Evolutionary conservation across 1,140 invertebrate genomes (phyloP), one percentile per base, ranked within the genome.

Genomic region (Pseudomyrmex gracilis): DNA sequence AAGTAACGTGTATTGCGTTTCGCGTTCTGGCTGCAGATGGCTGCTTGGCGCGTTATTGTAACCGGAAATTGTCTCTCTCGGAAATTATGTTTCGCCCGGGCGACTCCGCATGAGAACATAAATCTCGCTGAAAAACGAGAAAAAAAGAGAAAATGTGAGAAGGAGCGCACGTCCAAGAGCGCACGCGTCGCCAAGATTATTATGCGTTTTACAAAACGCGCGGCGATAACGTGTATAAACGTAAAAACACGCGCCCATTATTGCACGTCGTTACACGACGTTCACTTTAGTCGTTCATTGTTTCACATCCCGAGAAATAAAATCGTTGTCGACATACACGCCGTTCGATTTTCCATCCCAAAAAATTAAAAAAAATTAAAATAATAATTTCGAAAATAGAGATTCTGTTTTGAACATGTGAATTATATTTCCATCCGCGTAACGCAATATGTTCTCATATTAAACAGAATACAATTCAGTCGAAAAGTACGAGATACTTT

Each of bases 1-100:
- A 78, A 83, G 53, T 68, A 61, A 78, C 82, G 49, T 58, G 45
- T 78, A 66, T 78, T 83, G 53, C 78, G 17, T 73, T 61, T 68
- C 64, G 76, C 51, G 64, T 47, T 20, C 45, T 34, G 43, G 34
- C 76, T 15, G 53, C 67, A 49, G 76, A 70, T 49, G 51, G 20
- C 24, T 51, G 66, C 17, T 45, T 17, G 49, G 61, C 43, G 43
- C 43, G 76, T 78, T 70, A 78, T 80, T 58, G 66, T 70, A 70
- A 80, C 66, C 53, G 76, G 76, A 80, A 78, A 80, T 78, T 80
- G 74, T 77, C 12, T 15, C 9, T 13, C 66, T 49, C 20, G 22
- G 22, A 80, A 70, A 80, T 68, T 70, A 80, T 58, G n/a, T 53
- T 5, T 24, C 74, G 47, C 51, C 34, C 63, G 49, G 7, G 4